These are phyloP conservation scores for Zoanthus solanderi DNA, from an alignment of 92 coral and sea anemone genomes.

Conservation along the genomic window DNA sequence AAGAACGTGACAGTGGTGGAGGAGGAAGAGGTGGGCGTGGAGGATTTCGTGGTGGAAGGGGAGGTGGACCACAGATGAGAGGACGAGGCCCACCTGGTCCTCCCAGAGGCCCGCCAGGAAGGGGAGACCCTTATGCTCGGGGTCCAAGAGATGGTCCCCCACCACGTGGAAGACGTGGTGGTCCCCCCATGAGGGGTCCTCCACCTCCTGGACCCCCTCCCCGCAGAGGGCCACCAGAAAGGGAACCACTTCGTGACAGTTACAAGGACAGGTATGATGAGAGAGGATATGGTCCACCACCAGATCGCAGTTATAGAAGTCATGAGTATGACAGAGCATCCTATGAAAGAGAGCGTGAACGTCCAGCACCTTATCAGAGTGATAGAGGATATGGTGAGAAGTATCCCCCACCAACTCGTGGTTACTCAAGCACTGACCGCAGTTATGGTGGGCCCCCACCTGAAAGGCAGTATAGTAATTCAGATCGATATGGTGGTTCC, in stretches of 20 bases:
- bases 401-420: slow-evolving; percentile 84
- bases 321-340: slow-evolving; percentile 84
- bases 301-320: slow-evolving; percentile 62
- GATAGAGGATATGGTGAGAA: slow-evolving; percentile 70
- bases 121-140: slow-evolving; percentile 63
- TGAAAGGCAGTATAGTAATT: slow-evolving; percentile 40
- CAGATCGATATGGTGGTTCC: slow-evolving; percentile 35
- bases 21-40: slow-evolving; percentile 82
- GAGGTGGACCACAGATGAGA: slow-evolving; percentile 65
- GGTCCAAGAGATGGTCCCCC: slow-evolving; percentile 70
- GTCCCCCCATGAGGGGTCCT: slow-evolving; percentile 78
- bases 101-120: slow-evolving; percentile 78
- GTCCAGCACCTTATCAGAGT: slow-evolving; percentile 74
- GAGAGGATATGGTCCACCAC: slow-evolving; percentile 70
- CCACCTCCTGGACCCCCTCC: slow-evolving; percentile 48
- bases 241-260: slow-evolving; percentile 41
- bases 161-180: slow-evolving; percentile 62
- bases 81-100: slow-evolving; percentile 73
- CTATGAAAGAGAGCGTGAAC: slow-evolving; percentile 76
- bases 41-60: slow-evolving; percentile 58
- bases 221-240: slow-evolving; percentile 45
- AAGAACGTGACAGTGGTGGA: slow-evolving; percentile 64
- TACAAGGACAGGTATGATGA: slow-evolving; percentile 46
- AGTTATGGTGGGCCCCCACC: slow-evolving; percentile 83
- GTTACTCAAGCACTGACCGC: slow-evolving; percentile 78